These are phyloP conservation scores for Plagiodera versicolora DNA, from an alignment of 2,888 invertebrate genomes.

Conservation along the genomic window DNA sequence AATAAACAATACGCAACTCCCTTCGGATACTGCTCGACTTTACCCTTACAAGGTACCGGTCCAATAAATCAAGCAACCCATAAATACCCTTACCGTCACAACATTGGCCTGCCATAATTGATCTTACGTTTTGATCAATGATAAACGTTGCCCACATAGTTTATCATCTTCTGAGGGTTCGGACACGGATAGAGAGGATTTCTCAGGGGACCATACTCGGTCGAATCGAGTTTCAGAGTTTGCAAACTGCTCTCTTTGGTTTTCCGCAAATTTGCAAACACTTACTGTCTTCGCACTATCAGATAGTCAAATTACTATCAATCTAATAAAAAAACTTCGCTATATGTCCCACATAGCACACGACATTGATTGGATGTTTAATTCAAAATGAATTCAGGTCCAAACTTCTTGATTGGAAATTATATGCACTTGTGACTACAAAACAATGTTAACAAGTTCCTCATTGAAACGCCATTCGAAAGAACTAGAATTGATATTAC, in stretches of 20 bases:
- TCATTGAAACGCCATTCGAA: no score
- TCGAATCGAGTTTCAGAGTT: neutral
- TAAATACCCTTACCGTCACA: neutral
- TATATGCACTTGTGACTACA: no score
- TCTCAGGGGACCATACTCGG: slow-evolving; percentile 3
- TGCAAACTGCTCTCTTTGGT: neutral
- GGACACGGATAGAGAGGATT: neutral
- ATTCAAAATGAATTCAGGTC: no score
- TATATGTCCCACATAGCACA: no score
- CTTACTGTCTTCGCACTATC: no score
- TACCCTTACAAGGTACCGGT: slow-evolving; percentile 1
- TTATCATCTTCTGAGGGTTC: slow-evolving; percentile 18
- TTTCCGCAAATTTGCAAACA: no score
- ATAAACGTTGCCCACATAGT: slow-evolving; percentile 15
- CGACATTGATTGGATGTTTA: no score
- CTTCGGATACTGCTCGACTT: neutral
- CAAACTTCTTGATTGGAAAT: no score
- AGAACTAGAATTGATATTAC: no score
- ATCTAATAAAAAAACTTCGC: no score
- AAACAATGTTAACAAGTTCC: no score
- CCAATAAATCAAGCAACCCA: slow-evolving; percentile 9
- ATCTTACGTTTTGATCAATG: slow-evolving; percentile 15
- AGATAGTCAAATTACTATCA: no score
- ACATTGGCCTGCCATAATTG: slow-evolving; percentile 14
- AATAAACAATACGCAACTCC: neutral